phyloP scores from a whole-genome alignment of 2,888 invertebrate species.

The Zaprionus bogoriensis region DNA sequence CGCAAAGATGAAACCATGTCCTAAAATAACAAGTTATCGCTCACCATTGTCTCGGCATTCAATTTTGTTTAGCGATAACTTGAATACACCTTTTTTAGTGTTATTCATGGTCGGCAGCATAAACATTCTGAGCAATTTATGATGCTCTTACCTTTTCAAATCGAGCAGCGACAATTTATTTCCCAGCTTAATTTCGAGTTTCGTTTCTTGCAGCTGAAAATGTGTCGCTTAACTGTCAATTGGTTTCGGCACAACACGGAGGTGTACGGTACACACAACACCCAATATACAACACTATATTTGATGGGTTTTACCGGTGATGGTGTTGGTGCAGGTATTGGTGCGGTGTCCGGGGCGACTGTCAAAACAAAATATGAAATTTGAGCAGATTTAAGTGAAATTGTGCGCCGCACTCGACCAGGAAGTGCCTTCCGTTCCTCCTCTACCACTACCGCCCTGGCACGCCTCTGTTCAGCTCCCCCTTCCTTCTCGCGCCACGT shows the following conservation, averaged over 20 bases:
- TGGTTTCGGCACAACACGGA: constrained; percentile 26
- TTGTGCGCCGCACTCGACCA: constrained; percentile 20
- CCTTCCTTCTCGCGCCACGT: constrained; percentile 2
- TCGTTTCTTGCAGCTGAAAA: constrained; percentile 14
- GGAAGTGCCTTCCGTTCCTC: too few species aligned
- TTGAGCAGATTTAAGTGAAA: constrained; percentile 61
- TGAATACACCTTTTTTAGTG: too few species aligned
- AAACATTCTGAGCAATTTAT: not conserved
- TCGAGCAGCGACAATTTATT: not conserved
- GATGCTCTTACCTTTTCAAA: not conserved
- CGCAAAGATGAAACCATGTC: too few species aligned
- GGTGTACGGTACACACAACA: not conserved
- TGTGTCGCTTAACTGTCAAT: constrained; percentile 49
- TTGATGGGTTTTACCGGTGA: not conserved
- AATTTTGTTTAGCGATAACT: too few species aligned
- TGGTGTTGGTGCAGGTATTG: not conserved
- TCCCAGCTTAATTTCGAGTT: constrained; percentile 11
- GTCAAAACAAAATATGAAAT: constrained; percentile 71
- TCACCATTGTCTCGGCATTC: too few species aligned
- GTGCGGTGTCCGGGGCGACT: constrained; percentile 25
- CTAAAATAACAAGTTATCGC: too few species aligned
- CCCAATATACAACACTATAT: not conserved
- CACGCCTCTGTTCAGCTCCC: too few species aligned
- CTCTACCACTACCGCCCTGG: too few species aligned
- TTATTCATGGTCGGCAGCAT: too few species aligned